These are phyloP conservation scores for Holothuria glaberrima DNA, from an alignment of 35 echinoderm and acorn worm species.

Conservation along the genomic window DNA sequence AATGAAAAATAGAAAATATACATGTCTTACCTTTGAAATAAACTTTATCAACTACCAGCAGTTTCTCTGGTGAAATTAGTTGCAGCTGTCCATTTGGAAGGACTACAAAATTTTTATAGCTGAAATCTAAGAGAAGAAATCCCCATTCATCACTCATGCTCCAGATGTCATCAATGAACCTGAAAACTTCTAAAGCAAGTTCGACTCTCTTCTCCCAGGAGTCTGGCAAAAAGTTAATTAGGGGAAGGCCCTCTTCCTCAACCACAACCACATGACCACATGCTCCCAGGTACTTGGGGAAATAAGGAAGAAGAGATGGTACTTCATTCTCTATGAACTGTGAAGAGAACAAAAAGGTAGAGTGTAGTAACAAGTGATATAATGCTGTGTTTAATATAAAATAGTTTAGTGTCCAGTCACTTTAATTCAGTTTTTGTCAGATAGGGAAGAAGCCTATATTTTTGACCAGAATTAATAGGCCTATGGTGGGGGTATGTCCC, in stretches of 20 bases:
- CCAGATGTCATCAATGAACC: constrained; percentile 52
- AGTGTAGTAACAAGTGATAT: too few relatives aligned
- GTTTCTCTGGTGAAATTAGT: constrained; percentile 41
- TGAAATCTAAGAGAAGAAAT: constrained; percentile 49
- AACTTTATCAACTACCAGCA: constrained; percentile 50
- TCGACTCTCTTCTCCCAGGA: constrained; percentile 39
- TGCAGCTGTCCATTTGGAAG: constrained; percentile 31
- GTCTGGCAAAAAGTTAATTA: constrained; percentile 51
- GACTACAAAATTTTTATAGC: constrained; percentile 57
- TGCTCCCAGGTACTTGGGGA: constrained; percentile 40
- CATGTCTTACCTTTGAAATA: constrained; percentile 39
- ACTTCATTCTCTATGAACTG: constrained; percentile 54
- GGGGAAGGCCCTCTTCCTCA: constrained; percentile 47
- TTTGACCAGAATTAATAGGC: too few relatives aligned
- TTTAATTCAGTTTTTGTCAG: too few relatives aligned
- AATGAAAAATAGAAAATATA: not conserved
- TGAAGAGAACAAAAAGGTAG: too few relatives aligned
- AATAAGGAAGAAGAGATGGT: constrained; percentile 25
- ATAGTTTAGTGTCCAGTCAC: too few relatives aligned
- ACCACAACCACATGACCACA: constrained; percentile 53
- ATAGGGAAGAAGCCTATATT: too few relatives aligned
- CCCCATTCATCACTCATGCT: constrained; percentile 38
- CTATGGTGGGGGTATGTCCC: too few relatives aligned
- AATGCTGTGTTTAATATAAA: too few relatives aligned
- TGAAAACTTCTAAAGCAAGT: constrained; percentile 21